phyloP scores from a whole-genome alignment of 2,113 vertebrate species.

The Grus americana region DNA sequence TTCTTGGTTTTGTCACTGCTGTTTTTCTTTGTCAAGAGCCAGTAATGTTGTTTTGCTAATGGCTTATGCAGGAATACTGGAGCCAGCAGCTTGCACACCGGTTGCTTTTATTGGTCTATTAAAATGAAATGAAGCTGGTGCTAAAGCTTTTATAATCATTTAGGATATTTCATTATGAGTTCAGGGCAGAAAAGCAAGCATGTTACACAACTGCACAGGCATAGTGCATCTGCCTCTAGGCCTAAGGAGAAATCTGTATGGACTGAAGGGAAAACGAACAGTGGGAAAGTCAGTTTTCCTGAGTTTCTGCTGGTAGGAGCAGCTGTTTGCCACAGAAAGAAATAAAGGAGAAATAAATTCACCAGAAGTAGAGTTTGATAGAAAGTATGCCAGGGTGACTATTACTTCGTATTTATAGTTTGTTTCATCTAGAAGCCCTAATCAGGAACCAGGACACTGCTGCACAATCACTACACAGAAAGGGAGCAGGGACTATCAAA shows the following conservation, averaged over 20 bases:
- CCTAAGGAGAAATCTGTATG: background rate
- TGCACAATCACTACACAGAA: background rate
- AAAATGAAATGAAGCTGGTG: constrained; percentile 50
- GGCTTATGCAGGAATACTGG: constrained; percentile 19
- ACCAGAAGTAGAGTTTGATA: background rate
- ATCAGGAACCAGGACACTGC: background rate
- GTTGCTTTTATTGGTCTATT: constrained; percentile 51
- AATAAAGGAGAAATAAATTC: background rate
- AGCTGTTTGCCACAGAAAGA: background rate
- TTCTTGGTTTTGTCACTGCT: background rate
- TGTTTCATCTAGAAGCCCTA: background rate
- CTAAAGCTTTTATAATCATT: constrained; percentile 54
- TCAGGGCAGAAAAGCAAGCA: constrained; percentile 7
- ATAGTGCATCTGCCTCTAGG: background rate
- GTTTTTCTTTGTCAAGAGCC: constrained; percentile 19
- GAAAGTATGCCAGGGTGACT: background rate
- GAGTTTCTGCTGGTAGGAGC: background rate
- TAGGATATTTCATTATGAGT: constrained; percentile 7
- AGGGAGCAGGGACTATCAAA: background rate
- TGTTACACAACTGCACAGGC: background rate
- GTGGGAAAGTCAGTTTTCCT: background rate
- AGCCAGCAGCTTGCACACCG: constrained; percentile 20
- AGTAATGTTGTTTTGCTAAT: constrained; percentile 37
- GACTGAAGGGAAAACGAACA: background rate
- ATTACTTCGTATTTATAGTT: background rate